Conservation (phyloP, 2,113 vertebrate genomes). For the Nothocercus nigrocapillus region DNA sequence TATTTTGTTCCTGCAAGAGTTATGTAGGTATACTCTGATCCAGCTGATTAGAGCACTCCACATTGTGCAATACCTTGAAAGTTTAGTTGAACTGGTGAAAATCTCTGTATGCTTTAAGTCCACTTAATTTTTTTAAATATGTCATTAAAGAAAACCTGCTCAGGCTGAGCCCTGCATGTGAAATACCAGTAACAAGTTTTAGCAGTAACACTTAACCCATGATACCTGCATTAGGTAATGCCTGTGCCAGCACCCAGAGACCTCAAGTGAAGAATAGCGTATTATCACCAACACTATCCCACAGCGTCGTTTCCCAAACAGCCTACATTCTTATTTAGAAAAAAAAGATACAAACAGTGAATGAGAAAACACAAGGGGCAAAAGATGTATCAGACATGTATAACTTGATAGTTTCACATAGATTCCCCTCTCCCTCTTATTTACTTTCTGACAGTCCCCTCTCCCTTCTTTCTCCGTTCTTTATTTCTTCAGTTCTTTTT, state of each 20-base stretch:
- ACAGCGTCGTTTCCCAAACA: not conserved
- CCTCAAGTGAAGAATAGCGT: not conserved
- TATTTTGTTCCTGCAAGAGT: slow-evolving; percentile 79
- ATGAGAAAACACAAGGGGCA: not conserved
- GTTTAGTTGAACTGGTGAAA: not conserved
- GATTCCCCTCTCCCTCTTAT: not conserved
- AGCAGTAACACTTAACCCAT: not conserved
- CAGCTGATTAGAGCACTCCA: not conserved
- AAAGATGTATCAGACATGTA: not conserved
- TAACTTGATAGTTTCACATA: not conserved
- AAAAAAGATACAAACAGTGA: not conserved
- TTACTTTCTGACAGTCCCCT: not conserved
- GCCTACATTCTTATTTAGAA: not conserved
- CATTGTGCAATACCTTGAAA: not conserved
- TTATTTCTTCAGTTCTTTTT: not conserved
- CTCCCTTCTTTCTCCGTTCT: not conserved
- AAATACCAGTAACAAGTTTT: not conserved
- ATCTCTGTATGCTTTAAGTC: not conserved
- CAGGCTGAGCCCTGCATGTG: not conserved
- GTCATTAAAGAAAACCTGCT: not conserved
- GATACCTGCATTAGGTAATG: not conserved
- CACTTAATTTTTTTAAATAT: not conserved
- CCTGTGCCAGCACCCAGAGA: not conserved
- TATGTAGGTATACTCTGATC: not conserved
- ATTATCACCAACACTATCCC: not conserved